These are phyloP conservation scores for Hydrotaea cyrtoneurina DNA, from an alignment of 2,888 invertebrate genomes.

Conservation along the genomic window DNA sequence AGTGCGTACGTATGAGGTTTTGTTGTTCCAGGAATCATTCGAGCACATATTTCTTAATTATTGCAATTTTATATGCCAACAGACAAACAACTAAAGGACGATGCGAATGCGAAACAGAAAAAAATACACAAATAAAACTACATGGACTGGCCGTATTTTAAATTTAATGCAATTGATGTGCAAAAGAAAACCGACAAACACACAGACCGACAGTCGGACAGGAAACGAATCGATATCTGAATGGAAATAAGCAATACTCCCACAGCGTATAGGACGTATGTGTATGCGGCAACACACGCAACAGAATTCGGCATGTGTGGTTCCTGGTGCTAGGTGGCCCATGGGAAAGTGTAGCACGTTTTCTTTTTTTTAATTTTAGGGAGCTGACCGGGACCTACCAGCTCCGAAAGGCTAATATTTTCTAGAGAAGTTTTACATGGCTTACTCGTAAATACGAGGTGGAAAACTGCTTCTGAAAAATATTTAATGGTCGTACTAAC, in stretches of 20 bases:
- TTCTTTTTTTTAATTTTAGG: too few relatives aligned
- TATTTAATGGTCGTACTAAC: too few relatives aligned
- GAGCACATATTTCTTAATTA: conserved; percentile 2
- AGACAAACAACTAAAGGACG: not conserved
- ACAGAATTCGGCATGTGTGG: too few relatives aligned
- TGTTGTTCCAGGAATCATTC: not conserved
- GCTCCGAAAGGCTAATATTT: too few relatives aligned
- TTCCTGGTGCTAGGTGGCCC: too few relatives aligned
- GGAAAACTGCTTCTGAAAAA: too few relatives aligned
- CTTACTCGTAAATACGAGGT: too few relatives aligned
- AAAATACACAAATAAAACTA: not conserved
- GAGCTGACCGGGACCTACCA: too few relatives aligned
- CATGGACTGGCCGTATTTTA: not conserved
- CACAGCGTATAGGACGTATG: too few relatives aligned
- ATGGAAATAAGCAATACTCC: not conserved
- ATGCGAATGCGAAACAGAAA: not conserved
- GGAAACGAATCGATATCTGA: not conserved
- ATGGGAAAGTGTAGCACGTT: too few relatives aligned
- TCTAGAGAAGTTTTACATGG: too few relatives aligned
- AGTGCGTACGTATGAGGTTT: not conserved
- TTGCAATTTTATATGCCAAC: not conserved
- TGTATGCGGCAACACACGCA: too few relatives aligned
- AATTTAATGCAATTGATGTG: not conserved
- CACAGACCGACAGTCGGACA: not conserved
- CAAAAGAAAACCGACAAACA: not conserved